A percentile compares a stretch with the other conserved stretches of the same genome.
phyloP scores from a whole-genome alignment of 2,888 invertebrate genomes.

The Agonopterix heracliana region DNA sequence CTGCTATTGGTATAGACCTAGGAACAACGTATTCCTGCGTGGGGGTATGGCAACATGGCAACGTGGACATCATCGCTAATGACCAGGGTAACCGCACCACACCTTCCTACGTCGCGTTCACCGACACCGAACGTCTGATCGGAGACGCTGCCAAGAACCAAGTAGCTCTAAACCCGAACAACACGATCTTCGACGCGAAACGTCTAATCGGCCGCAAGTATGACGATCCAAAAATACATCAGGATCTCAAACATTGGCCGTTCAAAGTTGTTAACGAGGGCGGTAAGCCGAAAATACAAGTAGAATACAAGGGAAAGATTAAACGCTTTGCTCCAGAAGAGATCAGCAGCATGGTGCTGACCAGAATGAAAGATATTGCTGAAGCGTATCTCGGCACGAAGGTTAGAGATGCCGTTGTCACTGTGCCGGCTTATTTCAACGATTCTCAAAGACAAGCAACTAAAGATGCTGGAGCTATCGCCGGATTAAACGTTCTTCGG shows the following conservation, averaged over 20 bases:
- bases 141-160: conserved; percentile 83
- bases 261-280: conserved; percentile 81
- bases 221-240: conserved; percentile 83
- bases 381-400: conserved; percentile 81
- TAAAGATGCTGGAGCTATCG: conserved; percentile 86
- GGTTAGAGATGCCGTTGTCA: conserved; percentile 83
- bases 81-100: conserved; percentile 83
- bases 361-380: conserved; percentile 77
- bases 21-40: conserved; percentile 75
- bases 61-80: conserved; percentile 83
- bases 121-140: conserved; percentile 76
- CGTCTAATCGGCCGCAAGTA: conserved; percentile 87
- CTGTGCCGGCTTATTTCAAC: conserved; percentile 88
- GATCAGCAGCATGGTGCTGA: conserved; percentile 81
- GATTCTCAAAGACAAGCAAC: conserved; percentile 85
- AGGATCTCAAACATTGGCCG: conserved; percentile 89
- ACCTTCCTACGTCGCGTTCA: conserved; percentile 85
- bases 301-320: conserved; percentile 77
- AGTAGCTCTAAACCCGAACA: conserved; percentile 82
- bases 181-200: conserved; percentile 88
- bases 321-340: conserved; percentile 82
- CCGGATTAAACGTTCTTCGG: conserved; percentile 85
- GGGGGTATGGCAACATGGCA: conserved; percentile 77
- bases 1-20: conserved; percentile 72
- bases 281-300: conserved; percentile 80